A percentile compares a stretch with the other conserved stretches of the same genome.
phyloP scores from a whole-genome alignment of 2,797 vertebrate species.

The Acanthurus leucopareius region DNA sequence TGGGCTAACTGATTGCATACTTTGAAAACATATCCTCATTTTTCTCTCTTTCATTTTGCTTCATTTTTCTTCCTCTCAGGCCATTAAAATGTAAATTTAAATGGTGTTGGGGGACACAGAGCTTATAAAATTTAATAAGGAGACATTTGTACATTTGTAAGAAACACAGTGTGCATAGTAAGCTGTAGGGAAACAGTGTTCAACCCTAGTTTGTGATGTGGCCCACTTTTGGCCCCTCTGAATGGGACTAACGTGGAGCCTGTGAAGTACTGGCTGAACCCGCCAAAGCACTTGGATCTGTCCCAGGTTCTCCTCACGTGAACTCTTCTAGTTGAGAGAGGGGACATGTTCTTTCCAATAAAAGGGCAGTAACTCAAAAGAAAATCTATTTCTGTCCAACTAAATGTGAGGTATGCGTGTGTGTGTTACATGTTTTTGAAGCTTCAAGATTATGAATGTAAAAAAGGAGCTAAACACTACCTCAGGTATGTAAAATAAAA shows the following conservation, averaged over 20 bases:
- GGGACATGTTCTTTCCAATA: constrained; percentile 33
- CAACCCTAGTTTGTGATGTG: constrained; percentile 26
- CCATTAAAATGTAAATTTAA: neutral
- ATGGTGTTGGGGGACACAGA: neutral
- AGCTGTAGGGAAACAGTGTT: constrained; percentile 27
- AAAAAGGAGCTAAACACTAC: neutral
- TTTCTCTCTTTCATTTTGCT: neutral
- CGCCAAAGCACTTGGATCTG: constrained; percentile 62
- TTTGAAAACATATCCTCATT: constrained; percentile 30
- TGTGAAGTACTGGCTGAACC: constrained; percentile 58
- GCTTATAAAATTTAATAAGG: constrained; percentile 37
- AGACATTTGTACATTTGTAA: constrained; percentile 3
- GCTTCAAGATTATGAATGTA: constrained; percentile 11
- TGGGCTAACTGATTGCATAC: constrained; percentile 24
- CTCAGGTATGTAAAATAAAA: constrained; percentile 3
- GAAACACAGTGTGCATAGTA: constrained; percentile 34
- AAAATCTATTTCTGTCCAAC: constrained; percentile 28
- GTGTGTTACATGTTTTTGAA: constrained; percentile 6
- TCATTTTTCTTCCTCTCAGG: neutral
- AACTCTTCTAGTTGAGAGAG: constrained; percentile 61
- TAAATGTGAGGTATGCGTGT: neutral
- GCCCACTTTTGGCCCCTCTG: constrained; percentile 50
- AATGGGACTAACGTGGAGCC: constrained; percentile 56
- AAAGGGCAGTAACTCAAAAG: constrained; percentile 18
- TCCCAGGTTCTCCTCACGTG: constrained; percentile 73